phyloP scores from a whole-genome alignment of 2,888 invertebrate genomes.

The Hofmannophila pseudospretella region DNA sequence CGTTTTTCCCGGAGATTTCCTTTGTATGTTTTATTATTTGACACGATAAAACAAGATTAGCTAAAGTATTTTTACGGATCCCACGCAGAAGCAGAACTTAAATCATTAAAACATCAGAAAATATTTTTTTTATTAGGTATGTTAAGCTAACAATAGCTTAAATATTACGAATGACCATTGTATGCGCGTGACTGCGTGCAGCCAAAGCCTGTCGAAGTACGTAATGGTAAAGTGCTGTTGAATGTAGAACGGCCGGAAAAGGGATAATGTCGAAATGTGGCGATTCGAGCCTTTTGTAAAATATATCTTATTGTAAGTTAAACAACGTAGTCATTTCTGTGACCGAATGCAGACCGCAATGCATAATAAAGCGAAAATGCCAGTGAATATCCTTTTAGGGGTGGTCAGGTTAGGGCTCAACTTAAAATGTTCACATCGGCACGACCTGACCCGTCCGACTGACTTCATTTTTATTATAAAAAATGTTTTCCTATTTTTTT shows the following conservation, averaged over 20 bases:
- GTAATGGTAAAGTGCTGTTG: conserved; percentile 38
- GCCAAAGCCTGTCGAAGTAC: conserved; percentile 33
- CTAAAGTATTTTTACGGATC: too few species aligned
- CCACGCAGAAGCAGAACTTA: too few species aligned
- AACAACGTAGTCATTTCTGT: too few species aligned
- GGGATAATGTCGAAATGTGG: conserved; percentile 25
- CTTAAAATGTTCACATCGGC: conserved; percentile 58
- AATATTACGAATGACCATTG: conserved; percentile 45
- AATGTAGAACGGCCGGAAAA: conserved; percentile 23
- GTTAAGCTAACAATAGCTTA: conserved; percentile 40
- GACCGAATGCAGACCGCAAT: conserved; percentile 4
- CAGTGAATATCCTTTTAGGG: conserved; percentile 35
- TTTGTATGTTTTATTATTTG: too few species aligned
- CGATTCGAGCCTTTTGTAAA: background rate
- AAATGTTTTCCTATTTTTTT: conserved; percentile 37
- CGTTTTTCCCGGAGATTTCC: too few species aligned
- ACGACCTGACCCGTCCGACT: too few species aligned
- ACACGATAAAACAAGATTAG: too few species aligned
- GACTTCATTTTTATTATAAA: too few species aligned
- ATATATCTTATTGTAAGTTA: too few species aligned
- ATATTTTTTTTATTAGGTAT: too few species aligned
- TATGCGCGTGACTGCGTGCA: conserved; percentile 34
- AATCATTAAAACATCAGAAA: too few species aligned
- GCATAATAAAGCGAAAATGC: conserved; percentile 22
- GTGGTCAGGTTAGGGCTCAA: conserved; percentile 44